Conservation (phyloP, 30 jellyfish, hydroid and myxozoan species). For the Calvadosia cruxmelitensis region DNA sequence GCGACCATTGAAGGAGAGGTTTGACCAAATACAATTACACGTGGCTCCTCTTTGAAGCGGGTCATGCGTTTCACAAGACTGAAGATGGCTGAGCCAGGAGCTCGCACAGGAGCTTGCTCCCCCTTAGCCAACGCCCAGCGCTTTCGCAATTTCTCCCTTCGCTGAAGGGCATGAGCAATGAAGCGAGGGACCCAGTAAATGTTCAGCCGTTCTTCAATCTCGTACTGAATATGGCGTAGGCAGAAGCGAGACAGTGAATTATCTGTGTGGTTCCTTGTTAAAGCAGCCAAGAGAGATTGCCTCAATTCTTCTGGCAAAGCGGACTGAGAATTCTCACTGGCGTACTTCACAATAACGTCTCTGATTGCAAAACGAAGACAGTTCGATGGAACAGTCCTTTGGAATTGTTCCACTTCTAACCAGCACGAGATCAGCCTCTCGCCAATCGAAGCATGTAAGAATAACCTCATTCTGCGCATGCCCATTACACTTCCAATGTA, state of each 20-base stretch:
- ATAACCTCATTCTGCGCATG: conserved; percentile 66
- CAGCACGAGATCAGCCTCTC: conserved; percentile 52
- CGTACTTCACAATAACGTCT: background rate
- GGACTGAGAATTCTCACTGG: background rate
- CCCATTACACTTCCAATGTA: conserved; percentile 51
- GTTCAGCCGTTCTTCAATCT: background rate
- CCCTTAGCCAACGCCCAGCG: background rate
- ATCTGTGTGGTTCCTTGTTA: background rate
- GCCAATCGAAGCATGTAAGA: conserved; percentile 63
- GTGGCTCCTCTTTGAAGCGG: too few species aligned
- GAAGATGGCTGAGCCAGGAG: background rate
- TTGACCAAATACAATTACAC: too few species aligned
- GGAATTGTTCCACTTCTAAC: conserved; percentile 71
- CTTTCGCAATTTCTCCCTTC: background rate
- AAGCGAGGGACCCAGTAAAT: background rate
- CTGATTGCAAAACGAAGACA: background rate
- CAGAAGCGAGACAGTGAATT: background rate
- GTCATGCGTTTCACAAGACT: background rate
- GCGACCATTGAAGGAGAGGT: too few species aligned
- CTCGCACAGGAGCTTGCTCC: background rate
- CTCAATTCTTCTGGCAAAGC: background rate
- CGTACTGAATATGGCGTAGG: background rate
- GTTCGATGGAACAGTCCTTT: background rate
- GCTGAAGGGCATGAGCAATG: background rate
- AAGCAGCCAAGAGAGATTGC: background rate